phyloP scores from a whole-genome alignment of 1,140 invertebrate species.

The Plodia interpunctella region DNA sequence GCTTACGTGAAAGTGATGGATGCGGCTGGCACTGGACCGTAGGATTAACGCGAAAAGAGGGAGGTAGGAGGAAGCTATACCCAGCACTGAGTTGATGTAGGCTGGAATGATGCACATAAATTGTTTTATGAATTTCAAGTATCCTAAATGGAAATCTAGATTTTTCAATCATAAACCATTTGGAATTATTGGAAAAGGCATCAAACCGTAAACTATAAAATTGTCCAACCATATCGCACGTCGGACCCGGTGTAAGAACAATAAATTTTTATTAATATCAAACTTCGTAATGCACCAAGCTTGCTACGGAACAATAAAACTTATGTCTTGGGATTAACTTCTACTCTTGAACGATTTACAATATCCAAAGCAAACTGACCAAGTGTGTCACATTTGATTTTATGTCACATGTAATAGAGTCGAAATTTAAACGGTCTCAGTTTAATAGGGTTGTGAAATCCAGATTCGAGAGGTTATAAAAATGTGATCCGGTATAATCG shows the following conservation, averaged over 20 bases:
- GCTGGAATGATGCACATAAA: no score
- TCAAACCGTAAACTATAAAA: background rate
- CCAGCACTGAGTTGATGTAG: no score
- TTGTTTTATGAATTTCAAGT: no score
- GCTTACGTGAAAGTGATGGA: no score
- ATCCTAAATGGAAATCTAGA: no score
- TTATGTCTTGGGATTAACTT: conserved; percentile 12
- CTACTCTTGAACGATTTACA: conserved; percentile 10
- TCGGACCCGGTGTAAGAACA: background rate
- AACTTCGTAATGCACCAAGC: background rate
- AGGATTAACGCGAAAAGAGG: no score
- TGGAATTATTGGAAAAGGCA: background rate
- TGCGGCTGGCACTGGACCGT: no score
- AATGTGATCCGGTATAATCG: conserved; percentile 12
- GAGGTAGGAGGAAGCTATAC: no score
- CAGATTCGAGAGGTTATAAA: conserved; percentile 18
- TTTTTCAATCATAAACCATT: background rate
- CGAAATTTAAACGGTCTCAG: background rate
- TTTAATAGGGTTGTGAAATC: conserved; percentile 9
- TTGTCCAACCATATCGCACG: background rate
- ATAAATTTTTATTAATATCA: conserved; percentile 25
- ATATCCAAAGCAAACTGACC: conserved; percentile 11
- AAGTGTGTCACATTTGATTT: background rate
- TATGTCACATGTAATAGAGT: background rate
- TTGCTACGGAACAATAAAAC: conserved; percentile 13